Evolutionary conservation across 2,888 invertebrate species (phyloP).

Genomic region (Sminthurides aquaticus): DNA sequence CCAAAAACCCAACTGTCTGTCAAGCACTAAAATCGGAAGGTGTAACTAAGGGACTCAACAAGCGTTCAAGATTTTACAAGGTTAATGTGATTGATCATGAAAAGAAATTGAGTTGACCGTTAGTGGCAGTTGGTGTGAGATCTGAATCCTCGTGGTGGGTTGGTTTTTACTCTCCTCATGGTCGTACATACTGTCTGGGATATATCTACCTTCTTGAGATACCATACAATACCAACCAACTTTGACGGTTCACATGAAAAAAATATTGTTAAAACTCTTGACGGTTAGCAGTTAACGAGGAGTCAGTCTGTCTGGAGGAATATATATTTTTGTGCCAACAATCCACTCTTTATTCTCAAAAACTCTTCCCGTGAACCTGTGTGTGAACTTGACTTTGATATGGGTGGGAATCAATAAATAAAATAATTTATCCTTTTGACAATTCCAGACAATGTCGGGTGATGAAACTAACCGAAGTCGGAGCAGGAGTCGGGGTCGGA

Average conservation of each 20-base stretch:
- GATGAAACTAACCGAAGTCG: constrained; percentile 28
- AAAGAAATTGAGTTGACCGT: not conserved
- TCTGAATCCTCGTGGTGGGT: not conserved
- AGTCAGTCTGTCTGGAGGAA: no score
- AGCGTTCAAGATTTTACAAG: constrained; percentile 3
- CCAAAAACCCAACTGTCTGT: no score
- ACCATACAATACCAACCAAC: not conserved
- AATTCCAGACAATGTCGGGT: constrained; percentile 23
- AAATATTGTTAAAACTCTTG: not conserved
- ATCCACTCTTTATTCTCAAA: no score
- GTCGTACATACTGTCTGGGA: not conserved
- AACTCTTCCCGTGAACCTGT: no score
- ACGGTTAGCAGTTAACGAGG: not conserved
- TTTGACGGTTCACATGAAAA: not conserved
- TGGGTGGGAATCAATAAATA: no score
- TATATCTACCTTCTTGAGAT: not conserved
- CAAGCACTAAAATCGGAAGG: no score
- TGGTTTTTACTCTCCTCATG: not conserved
- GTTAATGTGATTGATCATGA: not conserved
- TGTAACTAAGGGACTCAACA: not conserved
- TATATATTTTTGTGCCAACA: no score
- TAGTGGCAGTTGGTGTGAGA: not conserved
- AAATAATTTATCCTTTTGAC: no score
- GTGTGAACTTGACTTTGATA: no score
- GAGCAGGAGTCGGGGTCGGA: constrained; percentile 28